Conservation (phyloP, 2,113 vertebrate species). For the Mobula hypostoma region DNA sequence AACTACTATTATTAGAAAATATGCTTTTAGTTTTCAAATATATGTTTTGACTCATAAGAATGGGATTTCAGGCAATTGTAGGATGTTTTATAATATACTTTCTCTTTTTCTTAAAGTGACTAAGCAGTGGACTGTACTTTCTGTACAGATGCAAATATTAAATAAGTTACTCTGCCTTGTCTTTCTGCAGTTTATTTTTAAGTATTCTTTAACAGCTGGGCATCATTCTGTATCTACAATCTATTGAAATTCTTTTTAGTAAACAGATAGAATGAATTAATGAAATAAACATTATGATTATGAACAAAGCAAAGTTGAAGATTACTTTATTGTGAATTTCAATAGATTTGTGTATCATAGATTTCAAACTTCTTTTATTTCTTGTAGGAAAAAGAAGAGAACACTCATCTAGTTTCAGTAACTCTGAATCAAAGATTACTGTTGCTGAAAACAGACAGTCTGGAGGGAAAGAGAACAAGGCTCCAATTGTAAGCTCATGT, state of each 20-base stretch:
- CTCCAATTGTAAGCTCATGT: slow-evolving; percentile 64
- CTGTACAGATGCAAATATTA: not conserved
- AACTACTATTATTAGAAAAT: not conserved
- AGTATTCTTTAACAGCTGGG: not conserved
- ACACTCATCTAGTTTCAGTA: slow-evolving; percentile 58
- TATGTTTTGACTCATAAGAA: not conserved
- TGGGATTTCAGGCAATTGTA: not conserved
- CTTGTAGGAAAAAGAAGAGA: slow-evolving; percentile 71
- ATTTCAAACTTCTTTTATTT: not conserved
- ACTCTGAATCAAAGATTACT: slow-evolving; percentile 55
- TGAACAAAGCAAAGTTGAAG: not conserved
- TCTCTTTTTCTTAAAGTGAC: not conserved
- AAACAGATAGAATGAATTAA: too few species aligned
- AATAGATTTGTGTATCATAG: not conserved
- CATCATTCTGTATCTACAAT: not conserved
- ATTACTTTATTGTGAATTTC: not conserved
- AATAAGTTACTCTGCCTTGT: not conserved
- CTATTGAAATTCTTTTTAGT: not conserved
- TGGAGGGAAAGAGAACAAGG: slow-evolving; percentile 63
- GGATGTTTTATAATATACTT: not conserved
- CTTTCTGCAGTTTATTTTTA: not conserved
- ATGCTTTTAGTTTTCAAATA: not conserved
- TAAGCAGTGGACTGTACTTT: not conserved
- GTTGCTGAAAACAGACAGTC: slow-evolving; percentile 57
- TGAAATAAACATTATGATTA: not conserved